Percentiles rank a stretch among this genome's conserved stretches.
These are phyloP conservation scores for Halictus rubicundus DNA, from an alignment of 1,140 invertebrate genomes.

Conservation along the genomic window DNA sequence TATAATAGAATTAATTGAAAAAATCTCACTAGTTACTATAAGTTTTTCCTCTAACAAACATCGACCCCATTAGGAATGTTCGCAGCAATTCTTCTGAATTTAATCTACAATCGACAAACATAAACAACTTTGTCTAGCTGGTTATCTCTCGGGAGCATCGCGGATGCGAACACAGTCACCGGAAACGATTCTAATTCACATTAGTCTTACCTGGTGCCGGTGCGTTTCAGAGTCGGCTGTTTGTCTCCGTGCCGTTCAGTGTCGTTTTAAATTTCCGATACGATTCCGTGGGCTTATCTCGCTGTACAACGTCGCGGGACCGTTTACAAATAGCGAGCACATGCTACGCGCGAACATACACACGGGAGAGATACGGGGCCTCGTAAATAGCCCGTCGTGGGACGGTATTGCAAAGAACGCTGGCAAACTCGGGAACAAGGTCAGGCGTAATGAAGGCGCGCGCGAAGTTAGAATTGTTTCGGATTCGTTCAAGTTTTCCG, in stretches of 20 bases:
- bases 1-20: too few relatives aligned
- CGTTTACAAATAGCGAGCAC: neutral
- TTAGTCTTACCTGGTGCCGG: neutral
- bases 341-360: too few relatives aligned
- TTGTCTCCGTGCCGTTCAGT: neutral
- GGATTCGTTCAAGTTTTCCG: neutral
- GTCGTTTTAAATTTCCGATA: neutral
- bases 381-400: neutral
- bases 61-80: too few relatives aligned
- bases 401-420: neutral
- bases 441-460: neutral
- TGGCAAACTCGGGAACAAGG: neutral
- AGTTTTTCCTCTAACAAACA: too few relatives aligned
- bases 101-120: too few relatives aligned
- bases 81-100: too few relatives aligned
- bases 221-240: too few relatives aligned
- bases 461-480: neutral
- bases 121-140: too few relatives aligned
- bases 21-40: too few relatives aligned
- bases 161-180: too few relatives aligned
- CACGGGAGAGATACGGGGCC: neutral
- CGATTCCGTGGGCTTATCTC: neutral
- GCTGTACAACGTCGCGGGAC: neutral
- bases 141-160: too few relatives aligned
- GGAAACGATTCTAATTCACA: too few relatives aligned